These are phyloP conservation scores for Pseudeuparius sepicola DNA, from an alignment of 2,888 invertebrate genomes.

Conservation along the genomic window DNA sequence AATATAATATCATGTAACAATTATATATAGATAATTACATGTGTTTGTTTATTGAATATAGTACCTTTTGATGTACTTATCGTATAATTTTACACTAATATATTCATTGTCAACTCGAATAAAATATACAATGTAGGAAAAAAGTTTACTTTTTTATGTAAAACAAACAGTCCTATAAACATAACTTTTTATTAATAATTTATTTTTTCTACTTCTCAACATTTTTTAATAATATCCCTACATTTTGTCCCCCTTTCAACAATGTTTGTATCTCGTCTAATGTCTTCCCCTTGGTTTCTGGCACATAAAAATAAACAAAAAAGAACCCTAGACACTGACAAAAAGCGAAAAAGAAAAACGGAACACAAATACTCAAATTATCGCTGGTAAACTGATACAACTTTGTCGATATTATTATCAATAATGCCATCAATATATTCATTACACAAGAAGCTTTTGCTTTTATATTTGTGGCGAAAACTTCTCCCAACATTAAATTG, in stretches of 20 bases:
- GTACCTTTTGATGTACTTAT: too few relatives aligned
- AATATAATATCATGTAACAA: too few relatives aligned
- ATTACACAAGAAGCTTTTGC: conserved; percentile 27
- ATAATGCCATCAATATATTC: conserved; percentile 25
- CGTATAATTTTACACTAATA: too few relatives aligned
- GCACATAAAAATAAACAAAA: conserved; percentile 29
- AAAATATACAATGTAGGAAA: too few relatives aligned
- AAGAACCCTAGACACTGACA: conserved; percentile 26
- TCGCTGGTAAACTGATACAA: conserved; percentile 28
- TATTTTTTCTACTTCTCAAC: too few relatives aligned
- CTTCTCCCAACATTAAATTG: conserved; percentile 29
- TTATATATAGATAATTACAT: too few relatives aligned
- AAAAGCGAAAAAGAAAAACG: conserved; percentile 28
- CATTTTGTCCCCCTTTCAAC: conserved; percentile 21
- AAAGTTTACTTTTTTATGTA: too few relatives aligned
- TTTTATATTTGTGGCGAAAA: conserved; percentile 32
- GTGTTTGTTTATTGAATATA: too few relatives aligned
- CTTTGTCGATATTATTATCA: conserved; percentile 26
- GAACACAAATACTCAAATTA: conserved; percentile 28
- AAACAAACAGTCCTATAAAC: too few relatives aligned
- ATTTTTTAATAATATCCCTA: too few relatives aligned
- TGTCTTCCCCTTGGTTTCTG: conserved; percentile 31
- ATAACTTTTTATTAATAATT: too few relatives aligned
- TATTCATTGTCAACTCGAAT: too few relatives aligned
- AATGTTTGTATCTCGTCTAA: conserved; percentile 29